phyloP scores from a whole-genome alignment of 2,113 vertebrate genomes.

The Pomatostomus ruficeps region DNA sequence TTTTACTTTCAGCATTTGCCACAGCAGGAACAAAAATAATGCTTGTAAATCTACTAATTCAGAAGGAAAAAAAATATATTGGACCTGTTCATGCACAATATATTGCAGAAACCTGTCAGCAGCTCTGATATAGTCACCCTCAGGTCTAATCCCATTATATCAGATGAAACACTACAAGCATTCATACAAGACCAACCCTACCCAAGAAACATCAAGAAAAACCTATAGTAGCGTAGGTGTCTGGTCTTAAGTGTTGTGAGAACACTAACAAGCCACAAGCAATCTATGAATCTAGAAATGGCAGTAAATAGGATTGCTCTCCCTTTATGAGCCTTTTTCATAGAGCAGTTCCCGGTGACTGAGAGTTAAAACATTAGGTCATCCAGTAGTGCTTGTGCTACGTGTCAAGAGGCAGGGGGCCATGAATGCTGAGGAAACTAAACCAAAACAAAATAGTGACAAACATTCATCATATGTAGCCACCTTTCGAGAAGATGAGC shows the following conservation, averaged over 20 bases:
- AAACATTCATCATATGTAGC: neutral
- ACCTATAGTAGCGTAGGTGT: neutral
- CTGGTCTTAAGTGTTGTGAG: conserved; percentile 39
- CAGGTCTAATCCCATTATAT: conserved; percentile 64
- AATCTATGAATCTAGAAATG: conserved; percentile 59
- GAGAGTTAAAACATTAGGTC: conserved; percentile 56
- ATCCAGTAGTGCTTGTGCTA: conserved; percentile 37
- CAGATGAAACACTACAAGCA: conserved; percentile 46
- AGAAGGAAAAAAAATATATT: neutral
- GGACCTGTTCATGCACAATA: conserved; percentile 1
- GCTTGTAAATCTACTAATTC: conserved; percentile 9
- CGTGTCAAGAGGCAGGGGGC: conserved; percentile 19
- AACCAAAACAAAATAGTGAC: neutral
- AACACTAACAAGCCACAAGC: conserved; percentile 58
- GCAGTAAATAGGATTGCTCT: conserved; percentile 68
- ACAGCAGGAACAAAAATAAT: neutral
- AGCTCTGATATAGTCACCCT: conserved; percentile 40
- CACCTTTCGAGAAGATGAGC: neutral
- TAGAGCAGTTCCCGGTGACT: conserved; percentile 46
- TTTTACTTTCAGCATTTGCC: neutral
- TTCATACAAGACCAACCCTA: conserved; percentile 28
- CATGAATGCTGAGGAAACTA: conserved; percentile 6
- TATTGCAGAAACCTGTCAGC: conserved; percentile 38
- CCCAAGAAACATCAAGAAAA: conserved; percentile 51
- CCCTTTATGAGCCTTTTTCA: conserved; percentile 60